These are phyloP conservation scores for Emmelina monodactyla DNA, from an alignment of 2,888 invertebrate species.

Conservation along the genomic window DNA sequence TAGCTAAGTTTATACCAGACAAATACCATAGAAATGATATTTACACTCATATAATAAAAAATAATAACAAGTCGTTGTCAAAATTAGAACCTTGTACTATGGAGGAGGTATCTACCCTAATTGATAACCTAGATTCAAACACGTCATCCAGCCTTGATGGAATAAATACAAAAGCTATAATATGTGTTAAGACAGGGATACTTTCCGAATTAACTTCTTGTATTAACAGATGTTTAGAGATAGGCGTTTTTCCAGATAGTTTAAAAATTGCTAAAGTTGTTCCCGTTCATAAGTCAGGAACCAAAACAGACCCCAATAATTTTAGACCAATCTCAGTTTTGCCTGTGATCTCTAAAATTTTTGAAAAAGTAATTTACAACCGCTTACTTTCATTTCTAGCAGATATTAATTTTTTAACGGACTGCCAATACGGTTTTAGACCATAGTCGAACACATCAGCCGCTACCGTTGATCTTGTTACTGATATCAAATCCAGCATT, in stretches of 20 bases:
- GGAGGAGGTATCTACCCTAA: no score
- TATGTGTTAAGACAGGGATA: no score
- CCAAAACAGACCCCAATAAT: neutral
- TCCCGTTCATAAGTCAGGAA: neutral
- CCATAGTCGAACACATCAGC: neutral
- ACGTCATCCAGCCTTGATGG: neutral
- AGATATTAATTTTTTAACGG: neutral
- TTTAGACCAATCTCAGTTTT: conserved; percentile 1
- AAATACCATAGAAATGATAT: no score
- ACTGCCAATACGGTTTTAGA: neutral
- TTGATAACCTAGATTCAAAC: no score
- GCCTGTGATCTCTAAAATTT: neutral
- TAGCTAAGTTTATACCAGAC: no score
- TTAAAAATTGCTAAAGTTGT: conserved; percentile 1
- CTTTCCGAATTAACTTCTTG: no score
- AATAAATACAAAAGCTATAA: neutral
- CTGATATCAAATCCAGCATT: no score
- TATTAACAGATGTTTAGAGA: no score
- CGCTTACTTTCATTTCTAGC: neutral
- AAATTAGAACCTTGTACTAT: no score
- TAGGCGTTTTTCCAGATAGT: neutral
- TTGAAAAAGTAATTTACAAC: neutral
- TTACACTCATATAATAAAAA: no score
- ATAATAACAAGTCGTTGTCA: no score
- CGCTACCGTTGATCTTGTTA: no score